phyloP scores from a whole-genome alignment of 1,140 invertebrate genomes.

The Proales similis region DNA sequence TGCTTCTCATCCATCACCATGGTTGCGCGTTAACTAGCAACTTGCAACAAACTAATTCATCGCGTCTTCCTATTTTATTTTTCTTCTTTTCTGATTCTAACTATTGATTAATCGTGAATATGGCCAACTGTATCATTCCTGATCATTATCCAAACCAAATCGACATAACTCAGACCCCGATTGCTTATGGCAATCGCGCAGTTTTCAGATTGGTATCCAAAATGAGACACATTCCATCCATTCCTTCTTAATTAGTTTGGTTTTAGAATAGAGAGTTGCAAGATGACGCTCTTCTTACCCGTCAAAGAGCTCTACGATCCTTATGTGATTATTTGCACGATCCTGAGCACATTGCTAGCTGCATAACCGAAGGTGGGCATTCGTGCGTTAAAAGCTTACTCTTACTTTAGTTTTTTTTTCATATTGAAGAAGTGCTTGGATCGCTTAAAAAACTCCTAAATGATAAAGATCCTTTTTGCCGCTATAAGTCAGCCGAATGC shows the following conservation, averaged over 20 bases:
- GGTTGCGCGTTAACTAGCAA: no score
- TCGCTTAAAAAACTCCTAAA: conserved; percentile 47
- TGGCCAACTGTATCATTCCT: conserved; percentile 32
- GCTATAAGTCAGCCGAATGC: conserved; percentile 51
- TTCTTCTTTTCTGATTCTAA: neutral
- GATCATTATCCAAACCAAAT: conserved; percentile 44
- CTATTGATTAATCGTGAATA: neutral
- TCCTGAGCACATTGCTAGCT: conserved; percentile 51
- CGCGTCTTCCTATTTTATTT: no score
- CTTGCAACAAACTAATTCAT: no score
- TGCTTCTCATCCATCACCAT: no score
- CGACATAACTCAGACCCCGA: conserved; percentile 44
- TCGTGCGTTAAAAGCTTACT: neutral
- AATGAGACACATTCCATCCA: conserved; percentile 24
- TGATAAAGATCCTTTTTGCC: conserved; percentile 48
- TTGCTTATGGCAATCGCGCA: conserved; percentile 46
- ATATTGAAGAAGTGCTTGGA: conserved; percentile 44
- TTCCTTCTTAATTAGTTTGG: conserved; percentile 1
- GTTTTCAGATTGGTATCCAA: conserved; percentile 44
- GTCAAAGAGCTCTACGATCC: conserved; percentile 51
- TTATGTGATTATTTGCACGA: conserved; percentile 53
- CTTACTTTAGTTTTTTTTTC: conserved; percentile 2
- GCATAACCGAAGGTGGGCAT: conserved; percentile 46
- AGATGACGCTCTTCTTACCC: conserved; percentile 42
- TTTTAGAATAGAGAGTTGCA: conserved; percentile 51